Conservation (phyloP, 1,140 invertebrate genomes). For the Zaprionus lachaisei region DNA sequence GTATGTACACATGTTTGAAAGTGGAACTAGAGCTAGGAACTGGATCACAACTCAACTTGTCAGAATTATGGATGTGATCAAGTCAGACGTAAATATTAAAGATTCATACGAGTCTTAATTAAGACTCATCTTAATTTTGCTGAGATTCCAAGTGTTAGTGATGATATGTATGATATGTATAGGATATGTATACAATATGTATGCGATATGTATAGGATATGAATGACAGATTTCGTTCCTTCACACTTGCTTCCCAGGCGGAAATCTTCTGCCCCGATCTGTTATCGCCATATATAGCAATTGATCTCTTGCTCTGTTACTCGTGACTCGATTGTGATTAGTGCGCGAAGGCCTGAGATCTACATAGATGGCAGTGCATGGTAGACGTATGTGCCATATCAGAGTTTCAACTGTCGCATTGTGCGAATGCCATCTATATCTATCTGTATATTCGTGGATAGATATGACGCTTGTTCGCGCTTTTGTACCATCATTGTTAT, state of each 20-base stretch:
- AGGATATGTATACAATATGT: not conserved
- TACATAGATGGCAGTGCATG: not conserved
- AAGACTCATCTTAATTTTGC: not conserved
- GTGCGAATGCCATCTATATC: not conserved
- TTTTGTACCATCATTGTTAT: conserved; percentile 20
- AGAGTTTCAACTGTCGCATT: conserved; percentile 1
- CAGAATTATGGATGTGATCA: not conserved
- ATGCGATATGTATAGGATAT: not conserved
- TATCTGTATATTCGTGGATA: not conserved
- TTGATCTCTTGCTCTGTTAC: conserved; percentile 65
- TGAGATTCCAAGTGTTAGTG: not conserved
- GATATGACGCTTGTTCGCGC: conserved; percentile 11
- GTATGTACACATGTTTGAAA: not conserved
- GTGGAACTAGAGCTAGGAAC: not conserved
- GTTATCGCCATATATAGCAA: conserved; percentile 61
- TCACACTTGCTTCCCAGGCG: conserved; percentile 25
- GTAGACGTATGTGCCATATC: conserved; percentile 12
- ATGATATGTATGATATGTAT: not conserved
- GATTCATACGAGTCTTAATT: not conserved
- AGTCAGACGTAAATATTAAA: not conserved
- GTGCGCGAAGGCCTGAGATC: not conserved
- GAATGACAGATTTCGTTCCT: not conserved
- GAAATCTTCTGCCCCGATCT: conserved; percentile 21
- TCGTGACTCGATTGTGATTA: conserved; percentile 26
- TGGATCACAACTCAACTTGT: not conserved